These are phyloP conservation scores for Peromyscus melanophrys DNA, from an alignment of 2,797 vertebrate species.

Conservation along the genomic window DNA sequence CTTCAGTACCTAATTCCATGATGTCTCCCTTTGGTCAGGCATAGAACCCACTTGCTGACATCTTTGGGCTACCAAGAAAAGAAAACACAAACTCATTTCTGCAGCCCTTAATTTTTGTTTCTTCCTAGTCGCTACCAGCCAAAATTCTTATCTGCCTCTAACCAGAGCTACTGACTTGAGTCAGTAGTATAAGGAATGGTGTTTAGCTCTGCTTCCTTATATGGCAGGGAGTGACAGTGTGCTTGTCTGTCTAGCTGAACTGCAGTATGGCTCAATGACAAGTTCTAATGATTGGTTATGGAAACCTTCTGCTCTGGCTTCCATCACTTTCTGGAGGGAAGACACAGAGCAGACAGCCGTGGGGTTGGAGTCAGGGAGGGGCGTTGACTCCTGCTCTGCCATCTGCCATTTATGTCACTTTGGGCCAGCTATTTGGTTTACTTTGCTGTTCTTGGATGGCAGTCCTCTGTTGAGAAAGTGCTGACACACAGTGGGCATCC, in stretches of 20 bases:
- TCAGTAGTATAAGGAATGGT: slow-evolving; percentile 17
- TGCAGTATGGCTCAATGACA: slow-evolving; percentile 73
- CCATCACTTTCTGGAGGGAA: slow-evolving; percentile 27
- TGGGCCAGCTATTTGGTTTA: background rate
- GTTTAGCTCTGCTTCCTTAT: slow-evolving; percentile 74
- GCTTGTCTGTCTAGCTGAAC: slow-evolving; percentile 60
- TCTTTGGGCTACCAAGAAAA: slow-evolving; percentile 16
- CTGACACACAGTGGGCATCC: background rate
- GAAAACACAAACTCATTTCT: slow-evolving; percentile 1
- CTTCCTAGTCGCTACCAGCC: background rate
- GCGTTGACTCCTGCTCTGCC: background rate
- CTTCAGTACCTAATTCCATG: slow-evolving; percentile 38
- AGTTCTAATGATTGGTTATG: slow-evolving; percentile 73
- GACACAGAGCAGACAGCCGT: slow-evolving; percentile 65
- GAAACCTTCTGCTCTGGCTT: slow-evolving; percentile 76
- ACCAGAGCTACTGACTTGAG: slow-evolving; percentile 33
- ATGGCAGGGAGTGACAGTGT: slow-evolving; percentile 75
- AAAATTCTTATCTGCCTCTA: background rate
- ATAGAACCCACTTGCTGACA: slow-evolving; percentile 26
- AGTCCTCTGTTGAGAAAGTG: background rate
- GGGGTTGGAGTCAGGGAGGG: background rate
- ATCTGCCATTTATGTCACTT: slow-evolving; percentile 9
- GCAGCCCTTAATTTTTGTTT: background rate
- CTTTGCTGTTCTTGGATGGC: background rate
- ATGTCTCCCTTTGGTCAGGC: background rate